phyloP scores from a whole-genome alignment of 2,888 invertebrate species.

The Idaea aversata region DNA sequence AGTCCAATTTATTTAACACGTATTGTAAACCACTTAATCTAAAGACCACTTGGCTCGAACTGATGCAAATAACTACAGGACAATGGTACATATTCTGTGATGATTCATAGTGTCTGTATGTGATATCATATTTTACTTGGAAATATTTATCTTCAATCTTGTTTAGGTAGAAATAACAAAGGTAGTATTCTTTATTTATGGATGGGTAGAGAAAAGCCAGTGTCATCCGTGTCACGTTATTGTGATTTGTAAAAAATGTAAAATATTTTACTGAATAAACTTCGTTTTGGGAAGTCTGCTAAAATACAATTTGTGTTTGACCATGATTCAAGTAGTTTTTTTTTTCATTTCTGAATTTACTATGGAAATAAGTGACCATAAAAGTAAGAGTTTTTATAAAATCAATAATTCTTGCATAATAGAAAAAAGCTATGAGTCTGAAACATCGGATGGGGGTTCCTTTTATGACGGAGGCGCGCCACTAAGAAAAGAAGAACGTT shows the following conservation, averaged over 20 bases:
- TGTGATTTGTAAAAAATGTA: no score
- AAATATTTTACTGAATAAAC: no score
- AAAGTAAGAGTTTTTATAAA: no score
- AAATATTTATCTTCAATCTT: constrained; percentile 25
- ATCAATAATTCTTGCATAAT: no score
- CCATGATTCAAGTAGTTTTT: not conserved
- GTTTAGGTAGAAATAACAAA: constrained; percentile 16
- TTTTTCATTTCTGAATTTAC: not conserved
- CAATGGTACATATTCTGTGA: not conserved
- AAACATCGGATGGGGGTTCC: no score
- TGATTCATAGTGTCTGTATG: constrained; percentile 18
- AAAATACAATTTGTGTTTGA: no score
- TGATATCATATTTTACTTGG: constrained; percentile 40
- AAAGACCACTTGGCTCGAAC: not conserved
- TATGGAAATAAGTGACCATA: no score
- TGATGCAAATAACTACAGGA: not conserved
- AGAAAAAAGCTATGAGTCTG: no score
- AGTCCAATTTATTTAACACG: not conserved
- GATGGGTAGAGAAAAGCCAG: not conserved
- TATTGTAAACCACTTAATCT: not conserved
- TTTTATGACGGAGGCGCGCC: no score
- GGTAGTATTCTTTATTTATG: not conserved
- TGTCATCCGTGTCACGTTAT: no score
- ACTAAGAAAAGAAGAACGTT: no score
- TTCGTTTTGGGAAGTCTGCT: no score